Evolutionary conservation across 1,140 invertebrate species (phyloP).

Genomic region (Drosophila insularis): DNA sequence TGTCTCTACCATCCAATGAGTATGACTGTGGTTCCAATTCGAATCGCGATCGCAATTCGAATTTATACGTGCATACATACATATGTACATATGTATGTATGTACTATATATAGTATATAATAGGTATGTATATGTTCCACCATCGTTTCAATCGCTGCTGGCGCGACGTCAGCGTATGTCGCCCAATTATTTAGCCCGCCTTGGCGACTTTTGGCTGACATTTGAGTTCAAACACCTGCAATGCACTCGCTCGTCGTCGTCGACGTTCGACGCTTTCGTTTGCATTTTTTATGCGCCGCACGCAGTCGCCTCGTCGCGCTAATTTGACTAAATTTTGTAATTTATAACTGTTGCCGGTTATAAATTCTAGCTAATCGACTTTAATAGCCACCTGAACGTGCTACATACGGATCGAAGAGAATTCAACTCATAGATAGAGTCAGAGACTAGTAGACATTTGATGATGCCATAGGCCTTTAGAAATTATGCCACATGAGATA

Average conservation of each 20-base stretch:
- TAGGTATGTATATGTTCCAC: too few species aligned
- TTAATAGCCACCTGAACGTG: slow-evolving; percentile 50
- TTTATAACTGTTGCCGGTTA: slow-evolving; percentile 55
- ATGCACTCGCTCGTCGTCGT: slow-evolving; percentile 47
- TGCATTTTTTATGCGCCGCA: slow-evolving; percentile 62
- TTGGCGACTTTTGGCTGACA: slow-evolving; percentile 61
- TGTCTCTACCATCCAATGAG: not conserved
- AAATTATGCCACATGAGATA: slow-evolving; percentile 21
- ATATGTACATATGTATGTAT: too few species aligned
- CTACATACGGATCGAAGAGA: slow-evolving; percentile 17
- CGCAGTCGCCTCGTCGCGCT: slow-evolving; percentile 48
- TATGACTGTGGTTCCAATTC: not conserved
- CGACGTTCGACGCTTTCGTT: slow-evolving; percentile 50
- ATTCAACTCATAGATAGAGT: not conserved
- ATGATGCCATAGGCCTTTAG: slow-evolving; percentile 29
- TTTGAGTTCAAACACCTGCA: slow-evolving; percentile 80
- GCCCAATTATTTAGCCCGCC: slow-evolving; percentile 64
- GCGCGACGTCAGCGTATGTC: slow-evolving; percentile 66
- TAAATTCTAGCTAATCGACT: slow-evolving; percentile 72
- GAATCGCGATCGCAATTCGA: slow-evolving; percentile 4
- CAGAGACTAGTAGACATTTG: not conserved
- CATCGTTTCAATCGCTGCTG: slow-evolving; percentile 14
- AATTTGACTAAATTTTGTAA: slow-evolving; percentile 72
- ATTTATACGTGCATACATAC: not conserved
- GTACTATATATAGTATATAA: too few species aligned